Base-by-base conservation (phyloP, 2,797 vertebrate species). In the Takifugu ocellatus region DNA sequence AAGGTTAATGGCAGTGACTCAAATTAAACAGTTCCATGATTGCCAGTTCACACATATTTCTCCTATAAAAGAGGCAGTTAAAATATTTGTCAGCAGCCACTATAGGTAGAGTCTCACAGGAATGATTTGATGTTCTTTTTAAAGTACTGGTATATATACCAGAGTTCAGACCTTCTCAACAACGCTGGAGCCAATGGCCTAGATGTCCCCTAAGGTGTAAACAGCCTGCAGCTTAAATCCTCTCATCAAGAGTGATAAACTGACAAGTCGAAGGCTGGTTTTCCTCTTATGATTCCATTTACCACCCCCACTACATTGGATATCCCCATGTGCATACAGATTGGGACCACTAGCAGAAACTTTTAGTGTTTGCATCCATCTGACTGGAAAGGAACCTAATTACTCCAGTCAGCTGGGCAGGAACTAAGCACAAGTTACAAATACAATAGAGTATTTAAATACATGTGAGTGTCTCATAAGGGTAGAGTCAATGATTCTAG, bases 281-380 rank as follows among this genome's bases (percentile, higher is more conserved):
- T 72, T 5, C 62, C 70, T 74, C 63, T 69, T 71, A 75, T 81
- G 79, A 79, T 77, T 78, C 58, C 61, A 80, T 81, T 85, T 82
- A 79, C 76, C 53, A 76, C 61, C 56, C 36, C 78, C 69, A 78
- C 67, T 67, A 68, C 73, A 72, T 68, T 66, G 63, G 64, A 81
- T 84, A 83, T 84, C 82, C 82, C 79, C 77, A 75, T 75, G 78
- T 67, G 76, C 58, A 70, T 71, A 79, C 73, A 77, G 73, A 76
- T 66, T 69, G 54, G 63, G 70, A 78, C 67, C 58, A 70, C 56
- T 58, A 69, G 72, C 66, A 62, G 59, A 68, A 65, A 68, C 59
- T 66, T 74, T 74, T 70, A 63, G 42, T 54, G 55, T 76, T 43
- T 54, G 61, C 61, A 61, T 73, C 48, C 54, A 63, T 78, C 66